Base-by-base conservation (phyloP, 2,888 invertebrate species). In the Congeria kusceri region DNA sequence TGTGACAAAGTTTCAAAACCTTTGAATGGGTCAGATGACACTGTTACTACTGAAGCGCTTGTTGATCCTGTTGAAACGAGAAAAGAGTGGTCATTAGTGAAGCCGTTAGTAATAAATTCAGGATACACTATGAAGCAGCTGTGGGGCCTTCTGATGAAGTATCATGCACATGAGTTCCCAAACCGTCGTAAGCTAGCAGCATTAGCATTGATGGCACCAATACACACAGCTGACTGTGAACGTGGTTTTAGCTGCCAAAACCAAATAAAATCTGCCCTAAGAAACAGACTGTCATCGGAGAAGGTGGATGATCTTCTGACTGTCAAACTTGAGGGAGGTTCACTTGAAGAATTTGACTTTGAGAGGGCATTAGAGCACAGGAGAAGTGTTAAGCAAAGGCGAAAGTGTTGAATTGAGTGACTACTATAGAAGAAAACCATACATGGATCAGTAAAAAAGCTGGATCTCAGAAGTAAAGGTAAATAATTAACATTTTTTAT, bases 171-270 rank as follows among this genome's bases (percentile, higher is more conserved):
- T 15, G 25, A 64, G 7, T 71, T 71, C 27, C 71, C 71, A 5
- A 63, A 71, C 56, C 56, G 63, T 18, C 28, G 63, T 1, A 63
- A 1, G 4, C 29, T 71, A 44, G 71, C 44, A 39, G 18, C 18
- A 4, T 9, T 71, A 5, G 71, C 53, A 5, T 44, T 71, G 18
- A 59, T 56, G 9, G 32, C 62, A 15, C 61, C 53, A 47, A 53
- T 67, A 5, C 53, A 66, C 28, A 66, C 66, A 2, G 20, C 66
- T 3, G 53, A 49, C 13, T 66, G 69, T 69, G 69, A 69, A 57
- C 32, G 64, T 13, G 63, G 64, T 32, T 71, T 71, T 25, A 70
- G 70, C 62, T 46, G 62, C 28, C 62, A 70, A 29, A 70, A 70
- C 23, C 20, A 5, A 1, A 27, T 63, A 3, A 63, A 49, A 46